These are phyloP conservation scores for Halictus rubicundus DNA, from an alignment of 1,140 invertebrate species.

Conservation along the genomic window DNA sequence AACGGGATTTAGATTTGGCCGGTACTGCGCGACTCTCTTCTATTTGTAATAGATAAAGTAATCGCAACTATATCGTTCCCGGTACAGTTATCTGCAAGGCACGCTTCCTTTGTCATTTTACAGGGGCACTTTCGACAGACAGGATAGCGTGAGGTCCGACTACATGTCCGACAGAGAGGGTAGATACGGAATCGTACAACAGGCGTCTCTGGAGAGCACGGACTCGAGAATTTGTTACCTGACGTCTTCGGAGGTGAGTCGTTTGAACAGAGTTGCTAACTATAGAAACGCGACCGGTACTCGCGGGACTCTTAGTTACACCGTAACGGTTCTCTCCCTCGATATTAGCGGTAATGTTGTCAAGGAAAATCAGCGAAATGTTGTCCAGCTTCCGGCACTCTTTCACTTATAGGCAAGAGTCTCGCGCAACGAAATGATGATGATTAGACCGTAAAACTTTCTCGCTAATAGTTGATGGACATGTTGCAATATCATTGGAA, in stretches of 20 bases:
- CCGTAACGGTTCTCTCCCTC: constrained; percentile 35
- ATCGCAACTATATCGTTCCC: no score
- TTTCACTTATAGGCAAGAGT: not conserved
- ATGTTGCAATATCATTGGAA: no score
- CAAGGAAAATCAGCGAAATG: not conserved
- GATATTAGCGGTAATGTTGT: not conserved
- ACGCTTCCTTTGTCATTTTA: constrained; percentile 55
- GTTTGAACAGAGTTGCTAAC: constrained; percentile 68
- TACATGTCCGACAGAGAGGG: constrained; percentile 94
- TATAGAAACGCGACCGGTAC: constrained; percentile 67
- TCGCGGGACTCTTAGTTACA: constrained; percentile 48
- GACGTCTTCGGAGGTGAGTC: constrained; percentile 96
- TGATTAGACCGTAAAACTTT: no score
- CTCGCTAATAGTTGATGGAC: no score
- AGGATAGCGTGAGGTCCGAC: constrained; percentile 93
- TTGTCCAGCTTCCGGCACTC: not conserved
- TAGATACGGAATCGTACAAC: constrained; percentile 92
- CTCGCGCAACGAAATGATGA: not conserved
- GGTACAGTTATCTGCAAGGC: not conserved
- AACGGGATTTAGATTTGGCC: no score
- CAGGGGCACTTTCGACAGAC: constrained; percentile 92
- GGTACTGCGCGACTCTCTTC: no score
- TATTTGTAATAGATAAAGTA: no score
- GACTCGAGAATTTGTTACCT: constrained; percentile 96
- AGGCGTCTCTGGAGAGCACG: constrained; percentile 95